A percentile compares a stretch with the other conserved stretches of the same genome.
phyloP scores from a whole-genome alignment of 2,888 invertebrate genomes.

The Cryptocephalus moraei region DNA sequence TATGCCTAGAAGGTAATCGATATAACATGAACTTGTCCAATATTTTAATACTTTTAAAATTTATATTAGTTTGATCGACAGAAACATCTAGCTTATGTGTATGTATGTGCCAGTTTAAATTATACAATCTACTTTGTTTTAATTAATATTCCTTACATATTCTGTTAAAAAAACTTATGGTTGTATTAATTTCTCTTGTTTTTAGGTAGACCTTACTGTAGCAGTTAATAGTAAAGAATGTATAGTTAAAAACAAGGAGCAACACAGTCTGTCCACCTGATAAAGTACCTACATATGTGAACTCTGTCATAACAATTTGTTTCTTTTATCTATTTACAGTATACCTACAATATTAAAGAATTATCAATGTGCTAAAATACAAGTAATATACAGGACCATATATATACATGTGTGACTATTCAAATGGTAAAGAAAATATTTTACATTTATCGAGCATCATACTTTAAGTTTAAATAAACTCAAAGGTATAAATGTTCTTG shows the following conservation, averaged over 20 bases:
- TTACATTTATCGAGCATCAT: slow-evolving; percentile 7
- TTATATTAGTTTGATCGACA: no score
- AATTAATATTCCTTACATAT: no score
- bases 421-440: slow-evolving; percentile 6
- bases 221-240: neutral
- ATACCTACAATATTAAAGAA: slow-evolving; percentile 3
- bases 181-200: neutral
- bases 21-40: no score
- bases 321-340: slow-evolving; percentile 1
- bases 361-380: slow-evolving; percentile 11
- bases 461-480: slow-evolving; percentile 12
- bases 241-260: slow-evolving; percentile 5
- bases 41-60: no score
- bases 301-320: neutral
- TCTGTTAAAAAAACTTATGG: no score
- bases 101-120: no score
- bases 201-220: neutral
- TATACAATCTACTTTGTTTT: no score
- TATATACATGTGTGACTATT: slow-evolving; percentile 10
- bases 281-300: slow-evolving; percentile 1
- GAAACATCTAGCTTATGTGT: no score
- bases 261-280: slow-evolving; percentile 9
- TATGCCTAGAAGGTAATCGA: no score
- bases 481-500: slow-evolving; percentile 5
- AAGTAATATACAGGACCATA: slow-evolving; percentile 13